Conservation (phyloP, 2,113 vertebrate genomes). For the Pituophis catenifer region DNA sequence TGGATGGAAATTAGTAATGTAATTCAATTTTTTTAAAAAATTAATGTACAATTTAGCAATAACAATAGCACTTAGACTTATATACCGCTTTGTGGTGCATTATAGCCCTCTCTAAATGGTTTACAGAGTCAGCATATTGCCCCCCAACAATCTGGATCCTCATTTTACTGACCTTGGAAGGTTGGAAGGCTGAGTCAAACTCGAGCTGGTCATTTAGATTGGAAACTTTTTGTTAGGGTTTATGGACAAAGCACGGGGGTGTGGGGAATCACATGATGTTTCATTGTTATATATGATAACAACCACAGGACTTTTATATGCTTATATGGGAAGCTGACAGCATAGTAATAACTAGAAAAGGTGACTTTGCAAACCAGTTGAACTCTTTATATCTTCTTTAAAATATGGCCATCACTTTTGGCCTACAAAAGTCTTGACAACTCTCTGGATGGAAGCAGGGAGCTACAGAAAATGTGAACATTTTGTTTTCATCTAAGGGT, state of each 20-base stretch:
- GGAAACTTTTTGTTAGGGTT: not conserved
- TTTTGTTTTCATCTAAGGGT: not conserved
- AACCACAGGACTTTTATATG: not conserved
- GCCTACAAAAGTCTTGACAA: not conserved
- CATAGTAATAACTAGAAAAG: constrained; percentile 40
- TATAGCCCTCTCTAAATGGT: not conserved
- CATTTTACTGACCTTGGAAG: not conserved
- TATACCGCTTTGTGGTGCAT: not conserved
- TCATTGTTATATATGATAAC: not conserved
- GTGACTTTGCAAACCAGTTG: constrained; percentile 29
- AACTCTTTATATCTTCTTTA: constrained; percentile 38
- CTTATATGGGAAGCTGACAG: constrained; percentile 20
- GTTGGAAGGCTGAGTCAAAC: not conserved
- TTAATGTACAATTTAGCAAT: not conserved
- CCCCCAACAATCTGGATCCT: not conserved
- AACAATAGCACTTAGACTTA: not conserved
- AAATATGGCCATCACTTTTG: not conserved
- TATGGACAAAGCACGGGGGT: too few relatives aligned
- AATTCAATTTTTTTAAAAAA: too few relatives aligned
- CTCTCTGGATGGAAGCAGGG: not conserved
- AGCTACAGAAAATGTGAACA: not conserved
- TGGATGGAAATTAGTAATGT: too few relatives aligned
- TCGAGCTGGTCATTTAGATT: not conserved
- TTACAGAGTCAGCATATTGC: not conserved
- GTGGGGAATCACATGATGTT: not conserved